Evolutionary conservation across 2,888 invertebrate species (phyloP), one percentile per base, ranked within the genome.

Genomic region (Cheilosia vernalis): DNA sequence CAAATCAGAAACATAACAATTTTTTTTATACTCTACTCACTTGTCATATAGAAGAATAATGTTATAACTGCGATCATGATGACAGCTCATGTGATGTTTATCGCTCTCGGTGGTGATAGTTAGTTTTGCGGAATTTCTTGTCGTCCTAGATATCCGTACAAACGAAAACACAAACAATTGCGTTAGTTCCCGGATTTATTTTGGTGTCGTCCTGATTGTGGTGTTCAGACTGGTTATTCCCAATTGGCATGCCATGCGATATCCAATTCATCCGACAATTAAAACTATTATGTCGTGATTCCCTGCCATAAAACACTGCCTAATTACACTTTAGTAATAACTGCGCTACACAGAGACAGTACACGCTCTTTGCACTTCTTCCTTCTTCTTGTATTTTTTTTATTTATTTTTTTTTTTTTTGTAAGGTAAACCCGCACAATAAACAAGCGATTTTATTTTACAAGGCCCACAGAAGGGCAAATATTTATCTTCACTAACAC

Each of bases 11-110:
- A 19, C 24, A 60, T 17, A 49, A 51, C 9, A 47, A 6, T 47
- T 40, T 17, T 51, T 51, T n/a, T 40, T n/a, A 42, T n/a, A 19
- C 2, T 42, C 53, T 88, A 91, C 91, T 91, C 89, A 91, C 91
- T 91, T 90, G 91, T 91, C 90, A 91, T 90, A 88, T 91, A 91
- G 89, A 91, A 91, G 78, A 91, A 89, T 87, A 91, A 87, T 89
- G 90, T 90, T 87, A 91, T 88, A 88, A 91, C 89, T 88, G 91
- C 90, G 89, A 91, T 89, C 91, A 91, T 91, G 88, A 89, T 90
- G 91, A 88, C 88, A 88, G 78, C 72, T 85, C 85, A 85, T 85
- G 81, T 85, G 81, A 85, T 85, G 67, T 44, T 60, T 80, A 74
- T 84, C 84, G 74, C 63, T 33, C 74, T 81, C 85, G 85, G 81